phyloP scores from a whole-genome alignment of 2,888 invertebrate species.

The Macrosiphum euphorbiae region DNA sequence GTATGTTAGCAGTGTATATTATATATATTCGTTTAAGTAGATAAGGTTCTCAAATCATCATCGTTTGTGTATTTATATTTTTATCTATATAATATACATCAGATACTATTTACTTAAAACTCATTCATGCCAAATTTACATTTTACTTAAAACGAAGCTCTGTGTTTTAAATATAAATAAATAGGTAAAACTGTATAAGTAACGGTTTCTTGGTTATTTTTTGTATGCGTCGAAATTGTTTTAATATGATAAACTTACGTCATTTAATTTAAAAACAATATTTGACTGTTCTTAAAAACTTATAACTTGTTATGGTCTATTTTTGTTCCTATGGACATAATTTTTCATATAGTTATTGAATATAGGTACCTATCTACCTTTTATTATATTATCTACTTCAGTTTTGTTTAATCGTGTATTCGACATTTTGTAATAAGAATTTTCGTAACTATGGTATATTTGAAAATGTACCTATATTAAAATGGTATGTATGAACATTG shows the following conservation, averaged over 20 bases:
- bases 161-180: neutral
- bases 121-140: neutral
- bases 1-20: neutral
- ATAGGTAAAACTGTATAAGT: neutral
- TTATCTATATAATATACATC: neutral
- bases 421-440: neutral
- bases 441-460: neutral
- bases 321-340: neutral
- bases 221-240: neutral
- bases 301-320: neutral
- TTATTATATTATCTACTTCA: neutral
- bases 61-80: neutral
- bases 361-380: neutral
- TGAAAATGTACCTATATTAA: neutral
- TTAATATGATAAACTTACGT: neutral
- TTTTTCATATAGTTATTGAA: neutral
- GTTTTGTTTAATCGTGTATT: neutral
- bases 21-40: neutral
- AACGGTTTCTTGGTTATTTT: neutral
- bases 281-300: neutral
- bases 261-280: neutral
- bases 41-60: neutral
- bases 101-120: neutral
- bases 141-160: neutral
- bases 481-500: neutral